Base-by-base conservation (phyloP, 1,140 invertebrate species). In the Drosophila arawakana region DNA sequence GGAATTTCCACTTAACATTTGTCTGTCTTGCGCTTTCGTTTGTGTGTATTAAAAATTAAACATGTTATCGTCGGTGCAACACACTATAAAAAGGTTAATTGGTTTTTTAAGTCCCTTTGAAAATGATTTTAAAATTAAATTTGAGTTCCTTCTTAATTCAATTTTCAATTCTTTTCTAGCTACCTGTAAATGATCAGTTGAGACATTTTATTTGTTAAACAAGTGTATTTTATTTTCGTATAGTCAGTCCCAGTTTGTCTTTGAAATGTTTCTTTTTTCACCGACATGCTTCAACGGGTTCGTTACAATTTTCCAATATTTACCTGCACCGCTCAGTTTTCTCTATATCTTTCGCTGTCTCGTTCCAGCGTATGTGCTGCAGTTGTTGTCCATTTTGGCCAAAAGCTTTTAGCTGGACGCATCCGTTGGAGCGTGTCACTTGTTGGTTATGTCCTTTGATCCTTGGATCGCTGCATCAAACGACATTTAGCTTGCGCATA, bases 401-500 rank as follows among this genome's bases (percentile, higher is more conserved):
- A 86, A 86, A 86, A 88, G 82, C 83, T 86, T 86, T 86, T 86
- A 86, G 82, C 83, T 76, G 72, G 79, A 88, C 82, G 72, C 68
- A 72, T 70, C 47, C 76, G 67, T 18, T 67, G 82, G 44, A 86
- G 79, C 83, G 73, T 82, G 71, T 49, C 73, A 49, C 13, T 10
- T 15, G 55, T 15, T 63, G 68, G 34, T 63, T 58, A 46, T 55
- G 76, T 65, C 79, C 49, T 73, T 63, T 73, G 67, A 60, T 66
- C 39, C 60, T 71, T 39, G 70, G 13, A 18, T 57, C 18, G 74
- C 65, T 78, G 75, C 81, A 86, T 88, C 72, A 88, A 88, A 83
- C 74, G 84, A 86, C 82, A 86, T 86, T 86, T 86, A 77, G 80
- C 79, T 86, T 86, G 82, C 82, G 72, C 82, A 86, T 86, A 88